phyloP scores from a whole-genome alignment of 2,888 invertebrate species.

The Himalopsyche japonica region DNA sequence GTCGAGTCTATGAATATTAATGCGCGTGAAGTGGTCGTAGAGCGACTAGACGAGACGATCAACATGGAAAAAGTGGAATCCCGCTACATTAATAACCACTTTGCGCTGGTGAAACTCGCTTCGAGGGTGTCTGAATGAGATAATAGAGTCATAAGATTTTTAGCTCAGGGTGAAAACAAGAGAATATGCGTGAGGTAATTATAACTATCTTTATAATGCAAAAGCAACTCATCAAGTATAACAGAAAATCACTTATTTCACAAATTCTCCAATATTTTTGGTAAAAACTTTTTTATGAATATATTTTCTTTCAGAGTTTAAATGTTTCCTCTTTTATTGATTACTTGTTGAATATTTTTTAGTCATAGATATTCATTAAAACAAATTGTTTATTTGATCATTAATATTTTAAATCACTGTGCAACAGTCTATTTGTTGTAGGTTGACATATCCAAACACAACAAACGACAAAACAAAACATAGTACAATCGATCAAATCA shows the following conservation, averaged over 20 bases:
- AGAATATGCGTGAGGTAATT: conserved; percentile 11
- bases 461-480: too few relatives aligned
- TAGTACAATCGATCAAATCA: too few relatives aligned
- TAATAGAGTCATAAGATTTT: not conserved
- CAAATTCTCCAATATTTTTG: too few relatives aligned
- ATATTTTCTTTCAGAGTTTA: too few relatives aligned
- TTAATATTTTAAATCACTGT: too few relatives aligned
- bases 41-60: conserved; percentile 19
- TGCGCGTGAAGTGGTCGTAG: not conserved
- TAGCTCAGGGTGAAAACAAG: not conserved
- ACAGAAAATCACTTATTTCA: not conserved
- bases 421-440: too few relatives aligned
- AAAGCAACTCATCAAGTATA: not conserved
- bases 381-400: too few relatives aligned
- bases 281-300: too few relatives aligned
- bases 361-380: too few relatives aligned
- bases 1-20: conserved; percentile 32
- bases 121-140: conserved; percentile 22
- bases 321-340: too few relatives aligned
- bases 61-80: conserved; percentile 28
- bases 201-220: not conserved
- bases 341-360: too few relatives aligned
- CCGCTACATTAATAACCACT: conserved; percentile 11
- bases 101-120: not conserved
- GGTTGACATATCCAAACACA: too few relatives aligned